phyloP scores from a whole-genome alignment of 2,888 invertebrate genomes.

The Pocota personata region DNA sequence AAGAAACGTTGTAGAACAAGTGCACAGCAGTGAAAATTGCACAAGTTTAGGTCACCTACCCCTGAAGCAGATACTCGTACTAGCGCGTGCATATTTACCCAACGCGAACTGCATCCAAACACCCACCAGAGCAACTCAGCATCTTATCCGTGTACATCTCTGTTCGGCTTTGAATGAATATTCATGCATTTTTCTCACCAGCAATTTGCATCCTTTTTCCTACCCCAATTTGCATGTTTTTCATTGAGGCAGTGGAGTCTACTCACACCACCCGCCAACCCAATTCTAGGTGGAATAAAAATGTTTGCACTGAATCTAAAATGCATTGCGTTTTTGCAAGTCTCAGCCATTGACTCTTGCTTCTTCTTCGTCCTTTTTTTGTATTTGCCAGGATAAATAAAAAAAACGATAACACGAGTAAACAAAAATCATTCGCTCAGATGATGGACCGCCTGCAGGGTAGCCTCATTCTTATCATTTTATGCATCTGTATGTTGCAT shows the following conservation, averaged over 20 bases:
- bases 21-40: conserved; percentile 68
- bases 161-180: conserved; percentile 65
- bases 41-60: conserved; percentile 72
- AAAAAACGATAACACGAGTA: conserved; percentile 4
- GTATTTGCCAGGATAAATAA: conserved; percentile 67
- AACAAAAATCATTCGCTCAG: conserved; percentile 64
- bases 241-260: background rate
- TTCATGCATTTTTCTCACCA: conserved; percentile 63
- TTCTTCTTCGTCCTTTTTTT: background rate
- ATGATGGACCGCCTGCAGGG: conserved; percentile 60
- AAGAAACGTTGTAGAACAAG: conserved; percentile 40
- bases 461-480: conserved; percentile 70
- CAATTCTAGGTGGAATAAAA: conserved; percentile 52
- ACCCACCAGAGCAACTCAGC: conserved; percentile 47
- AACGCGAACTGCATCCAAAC: conserved; percentile 5
- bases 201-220: conserved; percentile 61
- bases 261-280: background rate
- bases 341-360: conserved; percentile 49
- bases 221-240: background rate
- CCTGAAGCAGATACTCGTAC: background rate
- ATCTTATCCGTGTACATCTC: conserved; percentile 72
- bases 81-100: conserved; percentile 43
- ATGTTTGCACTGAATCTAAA: conserved; percentile 70
- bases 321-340: conserved; percentile 73
- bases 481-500: conserved; percentile 72